Conservation (phyloP, 2,113 vertebrate genomes). For the Megaceryle torquata region DNA sequence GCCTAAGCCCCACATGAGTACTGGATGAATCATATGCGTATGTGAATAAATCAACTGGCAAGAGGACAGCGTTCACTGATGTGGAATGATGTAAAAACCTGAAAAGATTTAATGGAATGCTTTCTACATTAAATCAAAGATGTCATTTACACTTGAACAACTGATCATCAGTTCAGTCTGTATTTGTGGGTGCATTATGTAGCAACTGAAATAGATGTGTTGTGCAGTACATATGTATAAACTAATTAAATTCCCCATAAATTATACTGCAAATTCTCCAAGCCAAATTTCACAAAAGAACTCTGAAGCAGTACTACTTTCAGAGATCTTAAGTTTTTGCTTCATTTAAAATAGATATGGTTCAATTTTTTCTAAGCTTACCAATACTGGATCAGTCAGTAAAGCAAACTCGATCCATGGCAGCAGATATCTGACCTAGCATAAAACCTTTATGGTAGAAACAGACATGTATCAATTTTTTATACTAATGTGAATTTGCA, state of each 20-base stretch:
- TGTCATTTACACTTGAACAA: neutral
- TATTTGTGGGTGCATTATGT: neutral
- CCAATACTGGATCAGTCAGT: neutral
- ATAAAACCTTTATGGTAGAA: neutral
- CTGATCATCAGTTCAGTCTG: neutral
- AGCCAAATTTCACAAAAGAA: neutral
- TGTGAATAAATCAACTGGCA: neutral
- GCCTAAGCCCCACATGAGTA: neutral
- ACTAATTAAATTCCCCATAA: neutral
- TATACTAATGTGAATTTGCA: neutral
- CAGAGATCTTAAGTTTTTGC: neutral
- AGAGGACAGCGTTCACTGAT: neutral
- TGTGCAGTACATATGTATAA: neutral
- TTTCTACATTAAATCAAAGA: neutral
- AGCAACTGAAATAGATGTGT: neutral
- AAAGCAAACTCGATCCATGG: neutral
- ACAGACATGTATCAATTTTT: neutral
- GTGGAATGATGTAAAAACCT: neutral
- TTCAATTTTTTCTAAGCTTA: neutral
- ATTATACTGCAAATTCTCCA: neutral
- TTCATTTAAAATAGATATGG: neutral
- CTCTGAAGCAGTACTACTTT: neutral
- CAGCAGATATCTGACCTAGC: neutral
- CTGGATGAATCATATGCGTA: rapidly evolving
- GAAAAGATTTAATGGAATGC: neutral